Evolutionary conservation across 2,797 vertebrate species (phyloP).

Genomic region (Stomatorhinus walkeri): DNA sequence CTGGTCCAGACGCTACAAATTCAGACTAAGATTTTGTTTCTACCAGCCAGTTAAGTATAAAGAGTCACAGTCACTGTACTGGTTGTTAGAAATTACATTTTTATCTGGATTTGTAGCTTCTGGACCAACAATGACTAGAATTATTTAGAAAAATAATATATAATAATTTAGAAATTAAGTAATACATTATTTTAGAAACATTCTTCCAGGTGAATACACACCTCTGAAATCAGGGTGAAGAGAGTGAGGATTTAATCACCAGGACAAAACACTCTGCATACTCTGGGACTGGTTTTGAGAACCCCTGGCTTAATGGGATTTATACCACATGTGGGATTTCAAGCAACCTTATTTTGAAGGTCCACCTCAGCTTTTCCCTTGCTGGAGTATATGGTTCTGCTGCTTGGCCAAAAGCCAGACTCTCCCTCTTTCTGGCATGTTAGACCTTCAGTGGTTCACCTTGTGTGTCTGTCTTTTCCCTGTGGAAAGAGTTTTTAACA

Average conservation of each 20-base stretch:
- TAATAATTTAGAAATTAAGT: not conserved
- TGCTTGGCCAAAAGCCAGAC: not conserved
- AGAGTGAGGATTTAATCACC: not conserved
- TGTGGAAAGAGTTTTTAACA: not conserved
- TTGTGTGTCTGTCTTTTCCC: not conserved
- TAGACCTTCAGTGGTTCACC: not conserved
- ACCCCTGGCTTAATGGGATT: not conserved
- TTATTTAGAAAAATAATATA: not conserved
- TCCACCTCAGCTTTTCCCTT: not conserved
- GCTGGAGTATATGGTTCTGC: not conserved
- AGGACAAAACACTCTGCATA: not conserved
- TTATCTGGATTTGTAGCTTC: not conserved
- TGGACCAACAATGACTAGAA: not conserved
- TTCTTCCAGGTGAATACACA: not conserved
- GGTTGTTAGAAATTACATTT: no score
- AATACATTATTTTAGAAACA: not conserved
- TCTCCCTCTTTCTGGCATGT: not conserved
- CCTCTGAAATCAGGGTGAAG: not conserved
- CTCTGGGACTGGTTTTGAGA: not conserved
- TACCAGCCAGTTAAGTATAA: no score
- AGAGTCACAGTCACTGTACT: no score
- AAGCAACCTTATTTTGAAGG: not conserved
- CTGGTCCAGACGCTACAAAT: no score
- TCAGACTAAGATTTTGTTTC: no score
- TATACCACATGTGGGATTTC: not conserved